Evolutionary conservation across 2,113 vertebrate genomes (phyloP), one percentile per base, ranked within the genome.

Genomic region (Eulacestoma nigropectus): DNA sequence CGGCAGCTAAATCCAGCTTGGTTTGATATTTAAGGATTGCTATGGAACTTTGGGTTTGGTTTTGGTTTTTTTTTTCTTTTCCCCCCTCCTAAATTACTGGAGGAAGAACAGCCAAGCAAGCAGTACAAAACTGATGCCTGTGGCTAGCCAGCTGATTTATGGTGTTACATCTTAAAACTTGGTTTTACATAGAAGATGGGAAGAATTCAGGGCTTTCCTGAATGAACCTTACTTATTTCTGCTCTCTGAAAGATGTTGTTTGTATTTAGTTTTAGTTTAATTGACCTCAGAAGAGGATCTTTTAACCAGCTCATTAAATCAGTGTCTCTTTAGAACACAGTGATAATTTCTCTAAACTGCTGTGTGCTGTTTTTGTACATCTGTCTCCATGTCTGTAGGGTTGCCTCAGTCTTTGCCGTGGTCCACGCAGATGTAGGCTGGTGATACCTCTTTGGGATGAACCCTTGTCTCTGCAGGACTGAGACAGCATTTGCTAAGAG

Each of bases 341-440:
- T 30, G 59, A 3, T 13, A 20, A 52, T 69, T 13, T 20, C 53
- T 37, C 53, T 17, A 7, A 65, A 29, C 10, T 22, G 13, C 32
- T 14, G 6, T 9, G 21, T 10, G 0, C 50, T 42, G 33, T 9
- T 75, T 14, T 7, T 21, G 10, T 41, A 10, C 0, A 0, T 18
- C 37, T 81, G n/a, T 12, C 35, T 15, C 65, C 27, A 4, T 5
- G 11, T 39, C 60, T 23, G 0, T 12, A 20, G 55, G 35, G 39
- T 13, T 39, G n/a, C 52, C 33, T 89, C 35, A 7, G 0, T 42
- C 42, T 75, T 76, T 46, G 42, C 47, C 29, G 63, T 14, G 53
- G 12, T 37, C 62, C 41, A 0, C 5, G 26, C 52, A 60, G 85
- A 5, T 1, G 20, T 57, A 53, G 27, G 18, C 21, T 72, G 41